Conservation (phyloP, 2,888 invertebrate species). For the Arrhopalites spinosus region DNA sequence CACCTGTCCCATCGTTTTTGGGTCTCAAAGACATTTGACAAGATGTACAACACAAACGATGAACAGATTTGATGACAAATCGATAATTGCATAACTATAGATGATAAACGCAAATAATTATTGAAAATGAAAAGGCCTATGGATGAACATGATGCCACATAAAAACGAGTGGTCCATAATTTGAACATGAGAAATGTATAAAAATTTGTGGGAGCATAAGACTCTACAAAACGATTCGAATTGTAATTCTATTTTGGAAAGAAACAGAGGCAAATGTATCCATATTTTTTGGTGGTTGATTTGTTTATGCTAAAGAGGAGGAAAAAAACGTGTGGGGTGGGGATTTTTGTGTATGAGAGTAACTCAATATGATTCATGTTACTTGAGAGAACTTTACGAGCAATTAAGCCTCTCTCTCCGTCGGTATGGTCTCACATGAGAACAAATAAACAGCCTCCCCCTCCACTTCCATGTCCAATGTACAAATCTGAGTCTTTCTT, state of each 20-base stretch:
- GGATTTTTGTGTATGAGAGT: constrained; percentile 6
- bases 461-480: too few relatives aligned
- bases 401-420: constrained; percentile 21
- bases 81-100: not conserved
- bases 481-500: too few relatives aligned
- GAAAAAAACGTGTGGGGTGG: constrained; percentile 16
- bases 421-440: constrained; percentile 11
- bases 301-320: constrained; percentile 25
- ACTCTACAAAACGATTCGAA: too few relatives aligned
- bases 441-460: constrained; percentile 21
- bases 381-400: constrained; percentile 21
- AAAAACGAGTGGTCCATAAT: too few relatives aligned
- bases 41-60: not conserved
- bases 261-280: constrained; percentile 27
- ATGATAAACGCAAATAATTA: too few relatives aligned
- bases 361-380: constrained; percentile 31
- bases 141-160: too few relatives aligned
- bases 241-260: constrained; percentile 4
- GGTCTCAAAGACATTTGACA: not conserved
- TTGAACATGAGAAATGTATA: too few relatives aligned
- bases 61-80: not conserved
- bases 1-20: not conserved
- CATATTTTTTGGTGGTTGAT: constrained; percentile 29
- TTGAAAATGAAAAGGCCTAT: too few relatives aligned
- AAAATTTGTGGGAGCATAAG: too few relatives aligned